These are phyloP conservation scores for Ooceraea biroi DNA, from an alignment of 1,140 invertebrate species.

Conservation along the genomic window DNA sequence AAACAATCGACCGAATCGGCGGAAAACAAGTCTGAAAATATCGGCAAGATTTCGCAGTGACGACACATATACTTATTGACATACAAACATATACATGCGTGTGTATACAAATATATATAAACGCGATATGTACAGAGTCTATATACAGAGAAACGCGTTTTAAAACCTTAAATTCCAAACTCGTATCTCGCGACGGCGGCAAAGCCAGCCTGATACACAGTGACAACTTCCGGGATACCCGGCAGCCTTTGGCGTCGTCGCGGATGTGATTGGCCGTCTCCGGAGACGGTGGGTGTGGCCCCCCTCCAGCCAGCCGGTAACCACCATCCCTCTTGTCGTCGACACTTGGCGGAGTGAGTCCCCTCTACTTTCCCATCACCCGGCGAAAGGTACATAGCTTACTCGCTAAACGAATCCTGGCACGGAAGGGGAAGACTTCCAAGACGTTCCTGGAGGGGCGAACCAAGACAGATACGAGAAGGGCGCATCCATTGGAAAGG, in stretches of 20 bases:
- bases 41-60: constrained; percentile 35
- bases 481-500: constrained; percentile 18
- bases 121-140: no score
- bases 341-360: constrained; percentile 70
- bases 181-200: constrained; percentile 73
- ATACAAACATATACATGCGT: constrained; percentile 12
- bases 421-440: constrained; percentile 59
- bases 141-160: no score
- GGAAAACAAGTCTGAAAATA: constrained; percentile 36
- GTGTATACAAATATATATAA: constrained; percentile 1
- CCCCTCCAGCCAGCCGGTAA: constrained; percentile 65
- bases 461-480: constrained; percentile 14
- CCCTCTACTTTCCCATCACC: constrained; percentile 74
- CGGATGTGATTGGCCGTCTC: constrained; percentile 76
- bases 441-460: constrained; percentile 44
- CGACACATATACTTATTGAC: background rate
- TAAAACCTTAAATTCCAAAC: constrained; percentile 80
- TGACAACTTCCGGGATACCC: constrained; percentile 76
- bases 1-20: constrained; percentile 3
- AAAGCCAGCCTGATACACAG: constrained; percentile 67
- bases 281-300: constrained; percentile 80
- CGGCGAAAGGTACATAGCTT: constrained; percentile 72
- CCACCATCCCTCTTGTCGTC: constrained; percentile 73
- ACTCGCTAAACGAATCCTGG: constrained; percentile 72
- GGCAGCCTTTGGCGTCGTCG: constrained; percentile 70